Conservation (phyloP, 2,797 vertebrate species). For the Anguilla pacifica region DNA sequence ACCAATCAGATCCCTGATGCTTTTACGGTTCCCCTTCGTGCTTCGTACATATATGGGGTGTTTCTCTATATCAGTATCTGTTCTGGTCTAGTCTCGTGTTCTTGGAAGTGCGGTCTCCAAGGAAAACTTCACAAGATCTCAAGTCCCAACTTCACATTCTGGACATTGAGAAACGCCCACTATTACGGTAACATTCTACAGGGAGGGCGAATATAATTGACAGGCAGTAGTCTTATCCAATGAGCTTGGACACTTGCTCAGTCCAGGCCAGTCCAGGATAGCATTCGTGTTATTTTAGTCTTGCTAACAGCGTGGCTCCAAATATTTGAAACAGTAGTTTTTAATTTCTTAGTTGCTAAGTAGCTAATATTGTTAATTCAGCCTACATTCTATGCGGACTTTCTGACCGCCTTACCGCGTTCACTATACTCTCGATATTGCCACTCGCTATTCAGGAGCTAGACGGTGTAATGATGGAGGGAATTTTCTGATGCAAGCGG, state of each 20-base stretch:
- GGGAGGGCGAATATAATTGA: neutral
- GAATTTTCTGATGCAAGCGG: conserved; percentile 13
- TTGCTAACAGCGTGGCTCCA: neutral
- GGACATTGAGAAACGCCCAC: too few species aligned
- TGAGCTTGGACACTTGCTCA: neutral
- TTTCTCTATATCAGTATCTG: too few species aligned
- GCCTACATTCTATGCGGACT: neutral
- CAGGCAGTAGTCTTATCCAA: neutral
- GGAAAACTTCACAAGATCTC: too few species aligned
- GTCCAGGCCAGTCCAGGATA: neutral
- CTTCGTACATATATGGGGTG: too few species aligned
- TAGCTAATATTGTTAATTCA: neutral
- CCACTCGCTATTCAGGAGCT: neutral
- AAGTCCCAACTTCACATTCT: too few species aligned
- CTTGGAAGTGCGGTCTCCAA: too few species aligned
- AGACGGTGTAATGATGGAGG: neutral
- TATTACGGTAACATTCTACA: too few species aligned
- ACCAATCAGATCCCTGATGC: too few species aligned
- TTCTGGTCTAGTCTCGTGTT: too few species aligned
- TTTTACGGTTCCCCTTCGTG: too few species aligned
- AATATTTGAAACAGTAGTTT: neutral
- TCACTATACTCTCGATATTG: neutral
- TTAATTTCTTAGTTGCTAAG: neutral
- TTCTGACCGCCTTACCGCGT: neutral
- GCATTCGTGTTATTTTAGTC: neutral